These are phyloP conservation scores for Struthio camelus DNA, from an alignment of 2,113 vertebrate species.

Conservation along the genomic window DNA sequence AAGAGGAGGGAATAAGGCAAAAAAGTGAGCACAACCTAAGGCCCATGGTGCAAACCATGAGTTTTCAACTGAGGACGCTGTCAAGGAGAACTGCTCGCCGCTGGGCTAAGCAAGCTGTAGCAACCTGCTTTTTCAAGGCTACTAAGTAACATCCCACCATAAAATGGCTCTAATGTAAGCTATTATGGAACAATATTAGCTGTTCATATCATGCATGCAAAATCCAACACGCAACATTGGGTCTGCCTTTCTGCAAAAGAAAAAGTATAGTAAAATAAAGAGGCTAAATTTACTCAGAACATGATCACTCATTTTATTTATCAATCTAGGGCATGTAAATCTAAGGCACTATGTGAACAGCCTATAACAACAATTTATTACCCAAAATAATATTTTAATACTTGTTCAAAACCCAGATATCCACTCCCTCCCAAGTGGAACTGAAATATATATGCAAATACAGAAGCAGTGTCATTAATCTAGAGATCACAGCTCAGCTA, in stretches of 20 bases:
- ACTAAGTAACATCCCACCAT: neutral
- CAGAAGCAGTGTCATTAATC: neutral
- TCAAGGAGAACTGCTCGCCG: neutral
- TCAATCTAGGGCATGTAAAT: neutral
- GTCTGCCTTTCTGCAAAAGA: neutral
- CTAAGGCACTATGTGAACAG: neutral
- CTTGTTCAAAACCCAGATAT: neutral
- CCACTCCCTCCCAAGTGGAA: neutral
- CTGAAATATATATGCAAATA: slow-evolving; percentile 2
- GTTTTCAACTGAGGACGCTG: neutral
- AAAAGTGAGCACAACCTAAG: neutral
- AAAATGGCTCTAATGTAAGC: neutral
- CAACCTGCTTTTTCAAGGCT: slow-evolving; percentile 2
- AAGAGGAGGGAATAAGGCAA: slow-evolving; percentile 18
- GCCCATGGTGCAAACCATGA: neutral
- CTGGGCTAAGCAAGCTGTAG: neutral
- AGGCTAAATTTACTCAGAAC: neutral
- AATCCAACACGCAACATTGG: neutral
- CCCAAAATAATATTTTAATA: slow-evolving; percentile 7
- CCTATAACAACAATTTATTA: slow-evolving; percentile 12
- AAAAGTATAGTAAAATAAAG: neutral
- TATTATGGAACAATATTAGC: neutral
- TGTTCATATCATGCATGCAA: neutral
- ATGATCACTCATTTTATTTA: slow-evolving; percentile 7
- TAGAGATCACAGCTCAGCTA: neutral